Conservation (phyloP, 2,888 invertebrate genomes). For the Epicampocera succincta region DNA sequence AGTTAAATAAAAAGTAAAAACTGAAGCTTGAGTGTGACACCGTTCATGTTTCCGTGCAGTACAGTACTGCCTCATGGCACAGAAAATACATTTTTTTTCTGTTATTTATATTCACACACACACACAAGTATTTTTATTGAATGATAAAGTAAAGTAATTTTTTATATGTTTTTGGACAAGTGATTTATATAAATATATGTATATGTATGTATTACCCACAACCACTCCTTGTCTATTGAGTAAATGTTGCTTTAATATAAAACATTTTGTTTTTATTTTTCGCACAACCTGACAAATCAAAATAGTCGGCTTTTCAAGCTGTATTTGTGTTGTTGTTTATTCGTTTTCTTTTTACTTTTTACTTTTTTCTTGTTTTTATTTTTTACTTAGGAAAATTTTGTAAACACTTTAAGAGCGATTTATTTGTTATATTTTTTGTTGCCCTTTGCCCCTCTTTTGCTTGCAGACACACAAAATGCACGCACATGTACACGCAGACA, state of each 20-base stretch:
- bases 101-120: too few species aligned
- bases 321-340: conserved; percentile 29
- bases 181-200: too few species aligned
- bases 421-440: conserved; percentile 58
- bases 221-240: conserved; percentile 49
- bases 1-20: too few species aligned
- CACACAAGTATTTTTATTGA: too few species aligned
- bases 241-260: neutral
- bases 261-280: neutral
- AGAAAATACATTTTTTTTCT: too few species aligned
- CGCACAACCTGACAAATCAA: conserved; percentile 42
- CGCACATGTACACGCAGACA: conserved; percentile 38
- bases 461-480: conserved; percentile 23
- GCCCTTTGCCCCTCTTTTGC: conserved; percentile 7
- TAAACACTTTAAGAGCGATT: conserved; percentile 64
- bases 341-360: conserved; percentile 12
- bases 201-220: neutral
- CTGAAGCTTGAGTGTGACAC: too few species aligned
- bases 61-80: too few species aligned
- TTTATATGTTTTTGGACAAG: too few species aligned
- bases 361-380: conserved; percentile 13
- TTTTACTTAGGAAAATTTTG: conserved; percentile 45
- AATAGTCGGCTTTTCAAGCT: conserved; percentile 56
- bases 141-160: too few species aligned
- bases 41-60: too few species aligned